Conservation (phyloP, 2,797 vertebrate genomes). For the Platalea minor region DNA sequence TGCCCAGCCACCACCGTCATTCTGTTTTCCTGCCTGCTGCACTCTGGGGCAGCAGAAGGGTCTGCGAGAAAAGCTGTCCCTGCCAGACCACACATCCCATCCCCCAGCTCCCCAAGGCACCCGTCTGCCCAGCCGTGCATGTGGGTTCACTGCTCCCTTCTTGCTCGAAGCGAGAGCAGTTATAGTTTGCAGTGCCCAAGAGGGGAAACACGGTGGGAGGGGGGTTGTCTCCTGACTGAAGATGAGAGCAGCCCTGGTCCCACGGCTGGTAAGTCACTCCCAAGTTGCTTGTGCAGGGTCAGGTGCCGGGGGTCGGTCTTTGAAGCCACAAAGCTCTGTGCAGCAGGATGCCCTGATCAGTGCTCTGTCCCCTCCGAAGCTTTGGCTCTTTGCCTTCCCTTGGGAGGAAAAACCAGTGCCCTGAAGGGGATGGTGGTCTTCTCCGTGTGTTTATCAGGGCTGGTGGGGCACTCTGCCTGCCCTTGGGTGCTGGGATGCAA, state of each 20-base stretch:
- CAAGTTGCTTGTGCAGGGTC: not conserved
- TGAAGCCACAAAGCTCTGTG: not conserved
- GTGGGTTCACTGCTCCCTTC: not conserved
- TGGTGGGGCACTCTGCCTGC: not conserved
- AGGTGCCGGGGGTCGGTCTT: not conserved
- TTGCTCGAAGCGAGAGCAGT: not conserved
- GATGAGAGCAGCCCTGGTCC: not conserved
- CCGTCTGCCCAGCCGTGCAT: constrained; percentile 12
- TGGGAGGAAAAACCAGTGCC: not conserved
- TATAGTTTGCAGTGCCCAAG: not conserved
- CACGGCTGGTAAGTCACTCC: not conserved
- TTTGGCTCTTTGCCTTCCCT: not conserved
- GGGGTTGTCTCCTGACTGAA: not conserved
- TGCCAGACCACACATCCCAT: not conserved
- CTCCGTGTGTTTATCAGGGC: not conserved
- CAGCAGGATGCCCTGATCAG: not conserved
- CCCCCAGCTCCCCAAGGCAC: not conserved
- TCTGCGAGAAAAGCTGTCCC: not conserved
- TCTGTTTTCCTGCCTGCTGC: not conserved
- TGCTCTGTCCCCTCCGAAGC: not conserved
- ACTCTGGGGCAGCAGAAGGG: not conserved
- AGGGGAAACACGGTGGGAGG: not conserved
- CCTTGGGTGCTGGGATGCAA: not conserved
- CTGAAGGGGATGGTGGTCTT: not conserved
- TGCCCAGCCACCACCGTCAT: not conserved